Conservation (phyloP, 2,113 vertebrate genomes). For the Rhinoderma darwinii region DNA sequence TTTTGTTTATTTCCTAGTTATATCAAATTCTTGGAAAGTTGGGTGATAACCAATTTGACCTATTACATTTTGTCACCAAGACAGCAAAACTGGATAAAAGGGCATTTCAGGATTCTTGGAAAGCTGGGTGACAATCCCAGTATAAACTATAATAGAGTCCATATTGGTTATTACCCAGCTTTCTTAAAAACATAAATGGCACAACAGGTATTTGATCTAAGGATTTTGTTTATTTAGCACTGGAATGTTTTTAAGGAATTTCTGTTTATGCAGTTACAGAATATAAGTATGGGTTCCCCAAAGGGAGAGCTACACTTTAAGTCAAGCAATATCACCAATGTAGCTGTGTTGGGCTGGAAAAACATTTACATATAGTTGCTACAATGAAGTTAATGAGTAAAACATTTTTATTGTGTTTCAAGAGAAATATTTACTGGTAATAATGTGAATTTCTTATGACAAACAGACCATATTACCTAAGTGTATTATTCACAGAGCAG, state of each 20-base stretch:
- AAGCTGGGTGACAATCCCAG: too few relatives aligned
- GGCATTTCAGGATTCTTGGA: too few relatives aligned
- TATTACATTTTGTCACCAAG: background rate
- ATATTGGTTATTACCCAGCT: too few relatives aligned
- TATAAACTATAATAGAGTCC: too few relatives aligned
- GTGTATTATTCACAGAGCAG: conserved; percentile 36
- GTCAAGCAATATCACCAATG: too few relatives aligned
- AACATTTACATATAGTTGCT: background rate
- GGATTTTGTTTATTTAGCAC: too few relatives aligned
- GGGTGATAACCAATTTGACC: background rate
- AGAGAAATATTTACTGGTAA: conserved; percentile 46
- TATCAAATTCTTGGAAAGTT: background rate
- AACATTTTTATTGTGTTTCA: conserved; percentile 12
- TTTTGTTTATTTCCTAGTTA: too few relatives aligned
- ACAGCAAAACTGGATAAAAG: background rate
- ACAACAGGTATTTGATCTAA: too few relatives aligned
- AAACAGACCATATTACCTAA: background rate
- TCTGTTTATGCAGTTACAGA: too few relatives aligned
- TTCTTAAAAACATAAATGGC: too few relatives aligned
- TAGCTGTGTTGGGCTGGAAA: background rate
- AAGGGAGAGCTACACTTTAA: background rate
- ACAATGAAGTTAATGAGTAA: conserved; percentile 17
- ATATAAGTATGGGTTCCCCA: too few relatives aligned
- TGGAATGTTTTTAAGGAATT: too few relatives aligned
- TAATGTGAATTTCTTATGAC: background rate